phyloP scores from a whole-genome alignment of 1,140 invertebrate species.

The Campoletis sonorensis region DNA sequence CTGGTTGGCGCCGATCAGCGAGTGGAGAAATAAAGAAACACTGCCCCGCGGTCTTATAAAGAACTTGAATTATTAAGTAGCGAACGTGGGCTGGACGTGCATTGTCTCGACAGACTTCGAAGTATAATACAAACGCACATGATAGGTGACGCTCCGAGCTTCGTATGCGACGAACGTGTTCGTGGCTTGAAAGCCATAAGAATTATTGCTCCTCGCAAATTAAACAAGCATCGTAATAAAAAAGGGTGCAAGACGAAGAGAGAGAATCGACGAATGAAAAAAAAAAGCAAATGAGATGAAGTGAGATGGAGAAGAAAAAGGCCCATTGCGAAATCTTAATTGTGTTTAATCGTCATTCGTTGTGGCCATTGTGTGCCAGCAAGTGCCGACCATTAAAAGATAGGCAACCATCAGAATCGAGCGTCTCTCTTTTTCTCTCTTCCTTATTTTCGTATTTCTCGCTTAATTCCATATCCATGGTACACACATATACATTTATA shows the following conservation, averaged over 20 bases:
- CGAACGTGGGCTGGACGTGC: slow-evolving; percentile 33
- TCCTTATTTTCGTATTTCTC: background rate
- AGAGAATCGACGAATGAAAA: background rate
- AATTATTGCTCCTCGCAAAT: slow-evolving; percentile 36
- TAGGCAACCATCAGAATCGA: slow-evolving; percentile 55
- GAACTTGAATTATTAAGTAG: slow-evolving; percentile 46
- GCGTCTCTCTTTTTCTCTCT: slow-evolving; percentile 6
- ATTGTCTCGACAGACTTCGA: slow-evolving; percentile 10
- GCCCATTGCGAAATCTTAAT: slow-evolving; percentile 45
- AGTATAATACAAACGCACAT: slow-evolving; percentile 5
- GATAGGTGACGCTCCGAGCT: background rate
- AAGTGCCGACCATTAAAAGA: slow-evolving; percentile 60
- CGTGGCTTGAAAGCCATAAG: slow-evolving; percentile 9
- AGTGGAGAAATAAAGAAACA: slow-evolving; percentile 35
- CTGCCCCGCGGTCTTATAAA: slow-evolving; percentile 43
- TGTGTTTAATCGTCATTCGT: slow-evolving; percentile 43
- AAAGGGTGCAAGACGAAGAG: background rate
- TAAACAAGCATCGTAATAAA: slow-evolving; percentile 41
- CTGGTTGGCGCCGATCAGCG: slow-evolving; percentile 27
- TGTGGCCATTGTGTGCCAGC: slow-evolving; percentile 49
- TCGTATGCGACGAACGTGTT: slow-evolving; percentile 17
- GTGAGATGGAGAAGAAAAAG: background rate
- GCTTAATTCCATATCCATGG: background rate
- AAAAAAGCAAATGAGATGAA: background rate
- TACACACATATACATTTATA: slow-evolving; percentile 55